Evolutionary conservation across 1,140 invertebrate species (phyloP).

Genomic region (Venturia canescens): DNA sequence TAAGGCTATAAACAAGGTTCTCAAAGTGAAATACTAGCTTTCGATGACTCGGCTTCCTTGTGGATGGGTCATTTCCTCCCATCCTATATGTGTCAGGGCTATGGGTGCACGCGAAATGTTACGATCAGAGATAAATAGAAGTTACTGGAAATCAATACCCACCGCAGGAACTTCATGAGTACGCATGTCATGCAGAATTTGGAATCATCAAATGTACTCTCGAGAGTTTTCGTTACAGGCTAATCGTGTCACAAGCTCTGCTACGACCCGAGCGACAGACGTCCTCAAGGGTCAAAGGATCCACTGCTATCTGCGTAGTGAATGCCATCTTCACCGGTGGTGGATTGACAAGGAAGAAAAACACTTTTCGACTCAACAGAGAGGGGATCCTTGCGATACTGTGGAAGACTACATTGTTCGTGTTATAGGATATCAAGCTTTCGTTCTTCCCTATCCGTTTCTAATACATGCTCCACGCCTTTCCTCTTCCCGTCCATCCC

Average conservation of each 20-base stretch:
- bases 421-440: conserved; percentile 13
- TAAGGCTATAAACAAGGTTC: conserved; percentile 13
- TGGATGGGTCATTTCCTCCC: not conserved
- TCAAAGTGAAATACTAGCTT: conserved; percentile 19
- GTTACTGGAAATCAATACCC: conserved; percentile 63
- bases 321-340: not conserved
- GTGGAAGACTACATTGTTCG: not conserved
- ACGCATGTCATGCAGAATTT: not conserved
- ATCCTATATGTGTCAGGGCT: conserved; percentile 5
- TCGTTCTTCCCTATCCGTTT: not conserved
- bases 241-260: not conserved
- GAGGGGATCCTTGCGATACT: not conserved
- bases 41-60: not conserved
- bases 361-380: not conserved
- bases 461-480: not conserved
- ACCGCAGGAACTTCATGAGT: conserved; percentile 45
- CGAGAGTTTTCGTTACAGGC: not conserved
- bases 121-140: conserved; percentile 49
- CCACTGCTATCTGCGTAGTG: not conserved
- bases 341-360: not conserved
- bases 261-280: not conserved
- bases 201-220: not conserved
- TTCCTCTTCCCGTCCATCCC: conserved; percentile 54
- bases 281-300: not conserved
- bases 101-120: not conserved